A percentile compares a stretch with the other conserved stretches of the same genome.
Evolutionary conservation across 64 coral and sea anemone species (phyloP).

Genomic region (Stylophora pistillata): DNA sequence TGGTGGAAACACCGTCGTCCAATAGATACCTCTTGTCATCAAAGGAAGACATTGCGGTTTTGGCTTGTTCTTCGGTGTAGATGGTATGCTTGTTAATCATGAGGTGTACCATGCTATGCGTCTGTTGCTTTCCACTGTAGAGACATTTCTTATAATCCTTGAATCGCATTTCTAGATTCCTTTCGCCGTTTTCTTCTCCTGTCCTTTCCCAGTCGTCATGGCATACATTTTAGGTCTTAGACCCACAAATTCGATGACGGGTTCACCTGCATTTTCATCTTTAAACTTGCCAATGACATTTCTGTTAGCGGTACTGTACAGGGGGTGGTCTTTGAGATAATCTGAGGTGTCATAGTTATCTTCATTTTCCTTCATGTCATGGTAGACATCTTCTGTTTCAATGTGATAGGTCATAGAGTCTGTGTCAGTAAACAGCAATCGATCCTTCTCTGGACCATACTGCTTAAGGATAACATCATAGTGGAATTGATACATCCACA

Average conservation of each 20-base stretch:
- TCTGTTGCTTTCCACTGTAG: too few relatives aligned
- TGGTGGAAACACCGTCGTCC: neutral
- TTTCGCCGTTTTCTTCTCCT: too few relatives aligned
- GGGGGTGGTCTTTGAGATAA: neutral
- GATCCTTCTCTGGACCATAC: neutral
- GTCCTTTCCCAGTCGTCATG: neutral
- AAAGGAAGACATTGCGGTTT: neutral
- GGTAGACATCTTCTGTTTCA: conserved; percentile 13
- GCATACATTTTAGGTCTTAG: conserved; percentile 37
- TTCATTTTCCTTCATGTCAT: neutral
- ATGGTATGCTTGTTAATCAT: neutral
- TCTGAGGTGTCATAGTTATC: conserved; percentile 18
- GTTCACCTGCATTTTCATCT: conserved; percentile 7
- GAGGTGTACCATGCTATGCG: too few relatives aligned
- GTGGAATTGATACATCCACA: neutral
- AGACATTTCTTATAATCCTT: too few relatives aligned
- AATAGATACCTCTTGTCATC: conserved; percentile 17
- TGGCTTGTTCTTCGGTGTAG: neutral
- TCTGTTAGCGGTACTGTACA: conserved; percentile 19
- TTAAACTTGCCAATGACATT: conserved; percentile 51
- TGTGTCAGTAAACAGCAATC: conserved; percentile 35
- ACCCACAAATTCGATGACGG: conserved; percentile 14
- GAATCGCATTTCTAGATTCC: neutral
- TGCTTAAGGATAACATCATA: neutral
- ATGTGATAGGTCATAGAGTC: conserved; percentile 16